Conservation (phyloP, 1,140 invertebrate species). For the Drosophila kohkoa region DNA sequence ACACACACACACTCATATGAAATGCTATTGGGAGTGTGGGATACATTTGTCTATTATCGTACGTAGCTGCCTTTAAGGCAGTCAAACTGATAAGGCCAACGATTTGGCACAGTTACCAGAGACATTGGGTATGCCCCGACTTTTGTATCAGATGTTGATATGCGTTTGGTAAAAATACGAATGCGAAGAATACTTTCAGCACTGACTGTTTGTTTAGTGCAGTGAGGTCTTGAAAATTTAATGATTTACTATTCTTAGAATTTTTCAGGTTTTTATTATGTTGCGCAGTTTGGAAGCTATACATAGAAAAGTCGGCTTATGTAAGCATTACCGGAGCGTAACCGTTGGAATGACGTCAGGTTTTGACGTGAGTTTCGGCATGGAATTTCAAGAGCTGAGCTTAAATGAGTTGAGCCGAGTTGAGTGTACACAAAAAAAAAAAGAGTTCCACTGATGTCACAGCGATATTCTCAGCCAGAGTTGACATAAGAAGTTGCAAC, state of each 20-base stretch:
- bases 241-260: constrained; percentile 36
- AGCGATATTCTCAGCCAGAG: constrained; percentile 22
- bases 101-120: constrained; percentile 46
- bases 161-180: background rate
- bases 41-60: constrained; percentile 39
- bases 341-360: constrained; percentile 74
- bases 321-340: constrained; percentile 64
- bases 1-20: constrained; percentile 9
- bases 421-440: constrained; percentile 11
- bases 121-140: constrained; percentile 38
- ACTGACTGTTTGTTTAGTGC: background rate
- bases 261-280: constrained; percentile 21
- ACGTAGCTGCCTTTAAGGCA: constrained; percentile 13
- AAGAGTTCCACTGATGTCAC: constrained; percentile 28
- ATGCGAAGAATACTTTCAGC: constrained; percentile 3
- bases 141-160: constrained; percentile 27
- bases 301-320: constrained; percentile 32
- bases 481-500: constrained; percentile 1
- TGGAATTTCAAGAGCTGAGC: constrained; percentile 34
- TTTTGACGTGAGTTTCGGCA: constrained; percentile 6
- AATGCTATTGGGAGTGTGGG: background rate
- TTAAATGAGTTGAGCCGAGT: constrained; percentile 4
- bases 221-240: constrained; percentile 7
- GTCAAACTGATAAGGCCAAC: constrained; percentile 32
- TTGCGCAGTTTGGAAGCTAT: constrained; percentile 14